A percentile compares a stretch with the other conserved stretches of the same genome.
phyloP scores from a whole-genome alignment of 92 coral and sea anemone species.

The Hydrozoanthus gracilis region DNA sequence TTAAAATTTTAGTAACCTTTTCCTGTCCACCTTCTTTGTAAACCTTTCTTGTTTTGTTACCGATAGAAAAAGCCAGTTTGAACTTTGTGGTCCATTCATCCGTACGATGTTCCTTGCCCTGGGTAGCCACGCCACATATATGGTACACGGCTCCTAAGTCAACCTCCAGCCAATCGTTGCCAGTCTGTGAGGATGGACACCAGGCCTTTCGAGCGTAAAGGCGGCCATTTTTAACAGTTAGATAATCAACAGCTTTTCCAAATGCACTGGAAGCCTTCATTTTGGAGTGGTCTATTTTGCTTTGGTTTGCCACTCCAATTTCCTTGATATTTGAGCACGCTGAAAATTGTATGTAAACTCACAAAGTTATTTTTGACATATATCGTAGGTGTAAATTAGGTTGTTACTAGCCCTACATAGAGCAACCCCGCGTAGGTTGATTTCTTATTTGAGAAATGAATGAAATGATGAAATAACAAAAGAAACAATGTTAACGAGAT shows the following conservation, averaged over 20 bases:
- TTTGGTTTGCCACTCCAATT: conserved; percentile 59
- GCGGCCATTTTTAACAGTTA: conserved; percentile 72
- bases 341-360: background rate
- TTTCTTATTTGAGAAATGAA: no score
- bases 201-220: conserved; percentile 61
- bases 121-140: conserved; percentile 76
- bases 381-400: background rate
- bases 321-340: conserved; percentile 51
- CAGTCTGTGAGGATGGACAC: conserved; percentile 53
- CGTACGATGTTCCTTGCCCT: conserved; percentile 56
- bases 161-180: conserved; percentile 62
- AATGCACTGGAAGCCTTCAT: conserved; percentile 62
- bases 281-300: conserved; percentile 43
- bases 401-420: no score
- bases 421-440: no score
- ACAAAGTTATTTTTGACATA: background rate
- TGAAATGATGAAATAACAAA: no score
- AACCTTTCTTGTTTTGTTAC: conserved; percentile 46
- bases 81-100: conserved; percentile 63
- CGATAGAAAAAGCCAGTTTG: conserved; percentile 52
- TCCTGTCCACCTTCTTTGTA: conserved; percentile 37
- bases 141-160: conserved; percentile 61
- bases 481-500: no score
- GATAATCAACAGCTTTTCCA: conserved; percentile 61
- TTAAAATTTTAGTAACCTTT: background rate